Evolutionary conservation across 37 sponge, comb jelly and placozoan genomes (phyloP), one percentile per base, ranked within the genome.

Genomic region (Cladorhizidae sp.): DNA sequence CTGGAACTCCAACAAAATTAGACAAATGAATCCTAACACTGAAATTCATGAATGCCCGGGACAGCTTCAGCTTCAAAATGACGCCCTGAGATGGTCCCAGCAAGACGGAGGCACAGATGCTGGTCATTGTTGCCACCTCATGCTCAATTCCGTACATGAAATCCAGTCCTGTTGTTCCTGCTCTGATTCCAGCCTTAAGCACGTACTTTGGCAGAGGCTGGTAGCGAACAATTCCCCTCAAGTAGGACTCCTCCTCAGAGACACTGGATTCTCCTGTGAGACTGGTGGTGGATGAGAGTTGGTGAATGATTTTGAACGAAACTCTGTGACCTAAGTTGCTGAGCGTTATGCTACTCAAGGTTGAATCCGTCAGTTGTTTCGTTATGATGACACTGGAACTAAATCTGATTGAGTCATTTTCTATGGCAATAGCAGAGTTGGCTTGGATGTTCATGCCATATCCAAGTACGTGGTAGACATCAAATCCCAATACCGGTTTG

Each of bases 41-140:
- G 74, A 91, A 97, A 0, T 67, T 85, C 80, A 93, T 93, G 0
- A 55, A 35, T 17, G 89, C 89, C 35, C 95, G 86, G 9, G 65
- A 59, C 5, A 97, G 67, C 33, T 67, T 80, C 64, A 92, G 64
- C 63, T 71, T 87, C 21, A 92, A 74, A 11, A 72, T 65, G 17
- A 92, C 89, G 2, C 93, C 93, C 40, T 72, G 70, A 17, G 29
- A 28, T 26, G 67, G 49, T 22, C 78, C 69, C 28, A 92, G 29
- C 0, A 59, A n/a, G 3, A 92, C 86, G 1, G 39, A 59, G 1
- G 67, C 85, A 1, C 85, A 85, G 5, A 92, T 33, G 8, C 55
- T 54, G 18, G 89, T 92, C 51, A 88, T 58, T 26, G 57, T 88
- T 7, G 81, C 80, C 0, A 92, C 41, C 3, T 69, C 62, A 3